A percentile compares a stretch with the other conserved stretches of the same genome.
phyloP scores from a whole-genome alignment of 2,888 invertebrate genomes.

The Magallana nippona region DNA sequence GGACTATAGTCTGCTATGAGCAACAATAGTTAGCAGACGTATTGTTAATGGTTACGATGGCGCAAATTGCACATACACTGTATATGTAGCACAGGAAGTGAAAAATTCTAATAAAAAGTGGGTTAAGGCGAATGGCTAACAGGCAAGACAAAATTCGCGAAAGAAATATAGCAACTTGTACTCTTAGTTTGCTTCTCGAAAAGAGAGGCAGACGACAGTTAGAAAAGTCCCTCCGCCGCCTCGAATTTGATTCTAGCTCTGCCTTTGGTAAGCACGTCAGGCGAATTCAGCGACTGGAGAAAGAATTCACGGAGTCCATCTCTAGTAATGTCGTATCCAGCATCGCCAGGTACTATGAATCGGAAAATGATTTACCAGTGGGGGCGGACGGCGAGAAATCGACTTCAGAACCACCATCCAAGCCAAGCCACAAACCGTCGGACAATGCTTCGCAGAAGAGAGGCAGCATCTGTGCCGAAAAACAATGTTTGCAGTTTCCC shows the following conservation, averaged over 20 bases:
- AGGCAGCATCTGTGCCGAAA: not conserved
- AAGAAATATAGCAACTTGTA: conserved; percentile 11
- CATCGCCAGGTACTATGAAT: not conserved
- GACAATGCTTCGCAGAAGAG: not conserved
- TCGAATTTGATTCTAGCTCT: not conserved
- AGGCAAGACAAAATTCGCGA: not conserved
- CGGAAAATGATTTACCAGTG: not conserved
- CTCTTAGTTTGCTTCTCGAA: not conserved
- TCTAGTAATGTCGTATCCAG: not conserved
- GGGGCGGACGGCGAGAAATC: not conserved
- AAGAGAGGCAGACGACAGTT: not conserved
- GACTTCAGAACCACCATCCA: not conserved
- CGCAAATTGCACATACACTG: too few relatives aligned
- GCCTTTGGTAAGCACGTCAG: conserved; percentile 1
- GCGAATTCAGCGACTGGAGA: not conserved
- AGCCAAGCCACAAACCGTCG: not conserved
- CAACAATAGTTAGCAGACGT: not conserved
- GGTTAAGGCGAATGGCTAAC: not conserved
- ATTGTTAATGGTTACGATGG: not conserved
- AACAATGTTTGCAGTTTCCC: conserved; percentile 8
- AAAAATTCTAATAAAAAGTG: too few relatives aligned
- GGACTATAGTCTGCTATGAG: not conserved
- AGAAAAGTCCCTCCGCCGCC: conserved; percentile 5
- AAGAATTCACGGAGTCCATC: not conserved
- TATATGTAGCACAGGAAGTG: not conserved